Base-by-base conservation (phyloP, 1,140 invertebrate species). In the Drosophila carrolli region DNA sequence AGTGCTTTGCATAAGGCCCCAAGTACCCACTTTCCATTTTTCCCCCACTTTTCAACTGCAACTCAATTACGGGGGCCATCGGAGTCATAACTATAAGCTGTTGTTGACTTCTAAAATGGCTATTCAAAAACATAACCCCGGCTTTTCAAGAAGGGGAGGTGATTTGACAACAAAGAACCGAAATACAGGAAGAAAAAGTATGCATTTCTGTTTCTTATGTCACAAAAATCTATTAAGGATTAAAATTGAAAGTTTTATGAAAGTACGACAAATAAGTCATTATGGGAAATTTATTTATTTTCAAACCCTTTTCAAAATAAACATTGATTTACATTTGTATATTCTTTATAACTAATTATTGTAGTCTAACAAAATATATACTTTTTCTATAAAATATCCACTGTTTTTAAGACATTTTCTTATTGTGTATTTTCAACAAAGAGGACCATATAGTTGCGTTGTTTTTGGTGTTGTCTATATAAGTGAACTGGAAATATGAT, bases 61-160 rank as follows among this genome's bases (percentile, higher is more conserved):
- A 84, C 81, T 84, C 81, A 83, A 83, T 83, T 83, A 83, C 67
- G 62, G 81, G 61, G 79, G 65, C 74, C 81, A 59, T 78, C 56
- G 41, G 65, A 37, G 51, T 71, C 67, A 68, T 68, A 82, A 63
- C 74, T 74, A 46, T 82, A 73, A 78, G 74, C 72, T 72, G 46
- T 75, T 78, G 62, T 68, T 82, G 68, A 65, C 56, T 81, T 81
- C 50, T 71, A 61, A 81, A 71, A 74, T 50, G 43, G 46, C 53
- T 61, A 81, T 82, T 67, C 61, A 68, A 68, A 78, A 58, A 70
- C 79, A 74, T 75, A 77, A 53, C 47, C 65, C 32, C 29, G 27
- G 29, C 11, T 38, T 23, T 43, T 41, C n/a, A 47, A 37, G 32
- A 53, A 32, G 7, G 9, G 43, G 13, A 11, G 16, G 37, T 38